These are phyloP conservation scores for Oryzias celebensis DNA, from an alignment of 2,113 vertebrate genomes.

Conservation along the genomic window DNA sequence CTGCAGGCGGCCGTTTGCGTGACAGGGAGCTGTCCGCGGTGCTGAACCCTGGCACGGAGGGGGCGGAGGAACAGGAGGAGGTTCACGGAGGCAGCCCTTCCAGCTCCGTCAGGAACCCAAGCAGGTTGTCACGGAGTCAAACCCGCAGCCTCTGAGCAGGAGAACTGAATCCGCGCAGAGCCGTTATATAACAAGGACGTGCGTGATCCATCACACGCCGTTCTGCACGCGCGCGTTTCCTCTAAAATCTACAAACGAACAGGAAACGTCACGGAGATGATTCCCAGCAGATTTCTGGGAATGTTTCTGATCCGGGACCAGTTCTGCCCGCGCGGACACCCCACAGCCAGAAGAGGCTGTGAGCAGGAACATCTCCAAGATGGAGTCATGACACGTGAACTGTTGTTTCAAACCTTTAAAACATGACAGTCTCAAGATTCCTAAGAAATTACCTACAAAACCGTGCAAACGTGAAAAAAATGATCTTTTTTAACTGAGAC, in stretches of 20 bases:
- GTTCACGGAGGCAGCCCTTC: constrained; percentile 15
- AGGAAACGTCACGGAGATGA: no score
- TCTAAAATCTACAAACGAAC: neutral
- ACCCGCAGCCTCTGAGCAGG: neutral
- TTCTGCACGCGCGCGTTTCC: no score
- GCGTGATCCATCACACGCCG: neutral
- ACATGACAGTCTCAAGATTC: no score
- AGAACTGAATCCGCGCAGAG: constrained; percentile 14
- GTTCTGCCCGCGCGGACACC: constrained; percentile 61
- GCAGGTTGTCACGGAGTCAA: neutral
- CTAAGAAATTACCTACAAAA: no score
- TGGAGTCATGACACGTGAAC: neutral
- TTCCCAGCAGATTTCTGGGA: no score
- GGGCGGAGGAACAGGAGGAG: constrained; percentile 3
- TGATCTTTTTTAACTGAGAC: no score
- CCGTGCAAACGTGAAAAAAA: no score
- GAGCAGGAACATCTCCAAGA: no score
- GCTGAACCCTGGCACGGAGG: constrained; percentile 62
- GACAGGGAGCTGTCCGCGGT: constrained; percentile 75
- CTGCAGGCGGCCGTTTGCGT: constrained; percentile 1
- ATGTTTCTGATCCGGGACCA: constrained; percentile 4
- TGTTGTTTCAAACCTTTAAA: neutral
- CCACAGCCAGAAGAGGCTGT: neutral
- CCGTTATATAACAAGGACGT: constrained; percentile 45
- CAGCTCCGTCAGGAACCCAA: constrained; percentile 4